Conservation (phyloP, 2,113 vertebrate genomes). For the Motacilla tschutschensis region DNA sequence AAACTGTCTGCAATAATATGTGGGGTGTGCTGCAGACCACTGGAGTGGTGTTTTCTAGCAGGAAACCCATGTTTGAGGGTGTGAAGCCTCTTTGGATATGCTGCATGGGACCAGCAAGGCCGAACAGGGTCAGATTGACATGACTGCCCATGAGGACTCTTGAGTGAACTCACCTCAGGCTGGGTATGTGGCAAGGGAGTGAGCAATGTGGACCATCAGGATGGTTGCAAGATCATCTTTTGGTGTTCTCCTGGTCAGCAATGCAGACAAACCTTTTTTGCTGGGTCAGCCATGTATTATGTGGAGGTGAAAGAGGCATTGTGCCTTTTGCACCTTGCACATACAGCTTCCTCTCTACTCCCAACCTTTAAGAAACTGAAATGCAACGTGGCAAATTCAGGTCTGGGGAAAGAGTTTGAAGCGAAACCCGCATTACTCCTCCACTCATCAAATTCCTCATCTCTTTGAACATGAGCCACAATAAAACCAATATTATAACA, state of each 20-base stretch:
- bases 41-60: not conserved
- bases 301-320: not conserved
- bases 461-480: not conserved
- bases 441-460: not conserved
- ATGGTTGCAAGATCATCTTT: not conserved
- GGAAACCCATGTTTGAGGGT: not conserved
- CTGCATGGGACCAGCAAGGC: not conserved
- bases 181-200: not conserved
- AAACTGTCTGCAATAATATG: not conserved
- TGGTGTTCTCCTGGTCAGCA: not conserved
- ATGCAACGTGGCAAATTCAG: rapidly evolving
- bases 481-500: not conserved
- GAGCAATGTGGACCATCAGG: not conserved
- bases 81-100: not conserved
- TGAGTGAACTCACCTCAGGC: not conserved
- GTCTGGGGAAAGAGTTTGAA: not conserved
- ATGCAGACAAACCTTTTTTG: not conserved
- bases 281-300: not conserved
- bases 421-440: not conserved
- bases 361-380: not conserved
- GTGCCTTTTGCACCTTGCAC: not conserved
- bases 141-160: not conserved
- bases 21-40: not conserved
- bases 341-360: not conserved
- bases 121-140: not conserved